Evolutionary conservation across 2,888 invertebrate species (phyloP).

Genomic region (Luperina testacea): DNA sequence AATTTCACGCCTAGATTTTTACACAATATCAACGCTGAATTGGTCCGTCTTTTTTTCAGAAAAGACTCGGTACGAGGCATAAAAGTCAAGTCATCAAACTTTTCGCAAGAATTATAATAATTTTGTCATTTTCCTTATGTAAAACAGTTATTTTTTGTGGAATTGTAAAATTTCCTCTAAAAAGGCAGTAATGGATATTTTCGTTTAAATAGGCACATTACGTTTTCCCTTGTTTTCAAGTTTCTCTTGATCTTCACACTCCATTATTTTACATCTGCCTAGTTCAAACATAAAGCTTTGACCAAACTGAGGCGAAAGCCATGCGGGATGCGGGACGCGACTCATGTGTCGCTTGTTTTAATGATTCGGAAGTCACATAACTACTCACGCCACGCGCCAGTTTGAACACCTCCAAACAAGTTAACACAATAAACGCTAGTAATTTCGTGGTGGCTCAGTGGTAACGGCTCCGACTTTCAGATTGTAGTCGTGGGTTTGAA

Average conservation of each 20-base stretch:
- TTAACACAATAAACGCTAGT: no score
- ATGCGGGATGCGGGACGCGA: background rate
- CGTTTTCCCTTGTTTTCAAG: background rate
- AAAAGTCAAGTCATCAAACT: background rate
- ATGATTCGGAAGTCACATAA: no score
- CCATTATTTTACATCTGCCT: background rate
- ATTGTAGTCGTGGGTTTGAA: no score
- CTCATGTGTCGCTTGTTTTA: no score
- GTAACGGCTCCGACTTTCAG: no score
- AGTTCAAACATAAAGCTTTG: background rate
- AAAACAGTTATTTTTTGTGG: background rate
- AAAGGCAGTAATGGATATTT: background rate
- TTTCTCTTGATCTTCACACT: background rate
- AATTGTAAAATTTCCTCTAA: background rate
- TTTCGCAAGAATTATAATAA: background rate
- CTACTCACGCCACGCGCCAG: no score
- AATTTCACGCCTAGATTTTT: no score
- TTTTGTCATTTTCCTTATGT: background rate
- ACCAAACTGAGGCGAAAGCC: background rate
- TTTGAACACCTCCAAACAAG: no score
- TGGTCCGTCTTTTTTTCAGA: background rate
- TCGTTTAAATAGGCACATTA: background rate
- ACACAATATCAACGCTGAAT: no score
- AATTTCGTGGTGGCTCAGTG: no score
- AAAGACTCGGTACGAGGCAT: background rate